phyloP scores from a whole-genome alignment of 2,888 invertebrate species.

The Morpho deidamia region DNA sequence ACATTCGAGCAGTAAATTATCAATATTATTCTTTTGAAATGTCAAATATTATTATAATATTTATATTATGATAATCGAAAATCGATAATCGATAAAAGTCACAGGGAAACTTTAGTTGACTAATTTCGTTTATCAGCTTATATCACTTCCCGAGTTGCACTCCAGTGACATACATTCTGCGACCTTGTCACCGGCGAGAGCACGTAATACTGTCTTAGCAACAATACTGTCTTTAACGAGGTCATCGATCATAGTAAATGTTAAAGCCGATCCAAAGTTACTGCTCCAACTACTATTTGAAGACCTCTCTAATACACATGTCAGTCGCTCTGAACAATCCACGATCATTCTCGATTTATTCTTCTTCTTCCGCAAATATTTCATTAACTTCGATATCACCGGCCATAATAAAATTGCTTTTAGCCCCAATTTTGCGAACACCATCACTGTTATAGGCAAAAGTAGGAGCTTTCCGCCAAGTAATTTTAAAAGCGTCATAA shows the following conservation, averaged over 20 bases:
- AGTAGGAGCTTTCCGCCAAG: slow-evolving; percentile 61
- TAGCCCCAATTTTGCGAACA: slow-evolving; percentile 60
- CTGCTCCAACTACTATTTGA: slow-evolving; percentile 50
- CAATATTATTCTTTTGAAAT: too few relatives aligned
- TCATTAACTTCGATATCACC: slow-evolving; percentile 63
- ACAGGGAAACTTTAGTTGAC: slow-evolving; percentile 14
- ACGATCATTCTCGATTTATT: slow-evolving; percentile 52
- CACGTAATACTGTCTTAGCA: slow-evolving; percentile 57
- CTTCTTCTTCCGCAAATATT: slow-evolving; percentile 65
- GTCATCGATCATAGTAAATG: slow-evolving; percentile 62
- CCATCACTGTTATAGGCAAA: slow-evolving; percentile 53
- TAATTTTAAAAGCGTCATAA: slow-evolving; percentile 60
- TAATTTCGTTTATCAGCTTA: slow-evolving; percentile 52
- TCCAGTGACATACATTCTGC: slow-evolving; percentile 70
- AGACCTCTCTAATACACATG: slow-evolving; percentile 59
- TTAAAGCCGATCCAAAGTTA: slow-evolving; percentile 60
- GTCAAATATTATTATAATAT: too few relatives aligned
- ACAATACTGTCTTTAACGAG: slow-evolving; percentile 56
- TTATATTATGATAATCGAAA: too few relatives aligned
- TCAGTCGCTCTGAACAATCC: slow-evolving; percentile 62
- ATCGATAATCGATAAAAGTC: slow-evolving; percentile 4
- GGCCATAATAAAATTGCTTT: slow-evolving; percentile 68
- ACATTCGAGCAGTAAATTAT: too few relatives aligned
- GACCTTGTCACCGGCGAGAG: slow-evolving; percentile 64
- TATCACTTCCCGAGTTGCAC: slow-evolving; percentile 65